phyloP scores from a whole-genome alignment of 1,140 invertebrate genomes.

The Euwallacea similis region DNA sequence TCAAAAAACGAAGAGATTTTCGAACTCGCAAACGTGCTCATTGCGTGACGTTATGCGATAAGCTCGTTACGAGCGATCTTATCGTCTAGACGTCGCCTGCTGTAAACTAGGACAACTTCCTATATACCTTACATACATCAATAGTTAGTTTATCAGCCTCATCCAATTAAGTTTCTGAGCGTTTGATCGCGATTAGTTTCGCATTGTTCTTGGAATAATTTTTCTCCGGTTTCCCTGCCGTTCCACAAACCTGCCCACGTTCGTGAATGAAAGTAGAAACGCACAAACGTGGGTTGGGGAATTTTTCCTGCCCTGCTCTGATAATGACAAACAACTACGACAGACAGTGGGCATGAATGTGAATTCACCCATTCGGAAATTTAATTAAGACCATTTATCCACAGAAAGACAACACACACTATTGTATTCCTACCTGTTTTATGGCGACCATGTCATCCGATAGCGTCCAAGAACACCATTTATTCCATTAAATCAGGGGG shows the following conservation, averaged over 20 bases:
- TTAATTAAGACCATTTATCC: slow-evolving; percentile 6
- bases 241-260: not conserved
- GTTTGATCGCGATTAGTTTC: not conserved
- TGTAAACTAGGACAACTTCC: no score
- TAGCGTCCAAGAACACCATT: no score
- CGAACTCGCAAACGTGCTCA: no score
- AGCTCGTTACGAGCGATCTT: not conserved
- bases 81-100: not conserved
- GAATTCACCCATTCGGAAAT: not conserved
- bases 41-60: not conserved
- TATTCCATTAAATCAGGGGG: not conserved
- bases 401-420: not conserved
- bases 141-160: not conserved
- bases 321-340: no score
- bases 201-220: not conserved
- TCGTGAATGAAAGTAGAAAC: slow-evolving; percentile 2
- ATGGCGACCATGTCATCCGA: no score
- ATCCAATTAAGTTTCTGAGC: not conserved
- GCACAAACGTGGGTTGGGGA: not conserved
- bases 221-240: not conserved
- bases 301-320: not conserved
- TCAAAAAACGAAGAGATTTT: no score
- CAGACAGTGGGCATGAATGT: not conserved
- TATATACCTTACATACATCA: no score
- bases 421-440: not conserved